Evolutionary conservation across 2,113 vertebrate genomes (phyloP), one percentile per base, ranked within the genome.

Genomic region (Egretta garzetta): DNA sequence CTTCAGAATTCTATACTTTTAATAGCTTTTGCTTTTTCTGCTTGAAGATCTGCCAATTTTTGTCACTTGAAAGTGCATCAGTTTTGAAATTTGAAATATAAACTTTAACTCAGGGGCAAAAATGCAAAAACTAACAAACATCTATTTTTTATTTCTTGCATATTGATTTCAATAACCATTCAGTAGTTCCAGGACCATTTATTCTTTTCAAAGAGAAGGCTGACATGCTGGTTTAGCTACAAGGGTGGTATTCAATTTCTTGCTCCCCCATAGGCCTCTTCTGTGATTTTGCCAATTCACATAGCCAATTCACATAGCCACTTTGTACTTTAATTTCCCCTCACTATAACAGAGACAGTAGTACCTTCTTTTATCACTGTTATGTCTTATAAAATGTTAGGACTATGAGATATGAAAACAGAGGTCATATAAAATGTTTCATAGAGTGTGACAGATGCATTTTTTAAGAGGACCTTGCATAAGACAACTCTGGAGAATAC

Each of bases 221-320:
- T 95, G 90, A 82, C 79, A 88, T 0, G 0, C 67, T 74, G 45
- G 26, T 80, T 71, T 33, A 59, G 41, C 80, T 74, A 5, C 47
- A 64, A 59, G 90, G 64, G 68, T 88, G 67, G 6, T 75, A 81
- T 81, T 92, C 86, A 75, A 79, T 95, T 95, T 91, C 91, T 80
- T 92, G 68, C 86, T 92, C 37, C 72, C 75, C 49, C 60, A 74
- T 8, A 86, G 80, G 56, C 86, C 90, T 89, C 84, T 89, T 81
- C 49, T 95, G 84, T 75, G 87, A 94, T 91, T 86, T 91, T 94
- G 73, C 89, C 94, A 95, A 45, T 91, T 89, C 84, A 49, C 8
- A 6, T 35, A 20, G 73, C 35, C 47, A 35, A 45, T 91, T 89
- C 84, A 49, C 8, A 6, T 35, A 20, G 73, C 35, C 47, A 35